Evolutionary conservation across 2,113 vertebrate genomes (phyloP), one percentile per base, ranked within the genome.

Genomic region (Ivindomyrus marchei): DNA sequence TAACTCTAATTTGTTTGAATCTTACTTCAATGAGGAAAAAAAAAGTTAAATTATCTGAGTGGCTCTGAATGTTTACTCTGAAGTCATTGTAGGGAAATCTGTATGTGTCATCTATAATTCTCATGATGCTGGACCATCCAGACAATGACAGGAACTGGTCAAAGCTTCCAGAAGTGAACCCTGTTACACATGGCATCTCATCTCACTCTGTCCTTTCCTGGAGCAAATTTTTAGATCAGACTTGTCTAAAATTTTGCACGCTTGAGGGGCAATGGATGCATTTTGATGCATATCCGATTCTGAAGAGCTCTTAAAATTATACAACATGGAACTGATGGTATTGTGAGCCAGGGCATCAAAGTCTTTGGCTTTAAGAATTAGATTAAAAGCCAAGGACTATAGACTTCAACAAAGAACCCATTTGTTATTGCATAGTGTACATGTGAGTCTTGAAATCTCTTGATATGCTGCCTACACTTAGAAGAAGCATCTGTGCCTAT

Each of bases 121-220:
- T 15, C 49, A 11, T 49, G 24, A 21, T 7, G 24, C 46, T 45
- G 47, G 85, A 52, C 66, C 46, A 36, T 27, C 24, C 15, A 42
- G 21, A 50, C 66, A 58, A 87, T 50, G 85, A 86, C 46, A 42
- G 39, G 13, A 70, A 87, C 70, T 36, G 19, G 36, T 17, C 66
- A 87, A 50, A 24, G 45, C 53, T 46, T 50, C 70, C 58, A 21
- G 7, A 47, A 85, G 42, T 70, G 42, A 85, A 56, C 45, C 85
- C 21, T 46, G 49, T 85, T 62, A 77, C 85, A 74, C 62, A 87
- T 77, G 89, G 66, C 36, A 74, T n/a, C 85, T 90, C 58, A 87
- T 87, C 84, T n/a, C 52, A 15, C 62, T 50, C 84, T 70, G 36
- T 86, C 56, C 84, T 62, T 66, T 50, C 58, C 42, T 85, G 53